Evolutionary conservation across 2,113 vertebrate genomes (phyloP), one percentile per base, ranked within the genome.

Genomic region (Orcinus orca): DNA sequence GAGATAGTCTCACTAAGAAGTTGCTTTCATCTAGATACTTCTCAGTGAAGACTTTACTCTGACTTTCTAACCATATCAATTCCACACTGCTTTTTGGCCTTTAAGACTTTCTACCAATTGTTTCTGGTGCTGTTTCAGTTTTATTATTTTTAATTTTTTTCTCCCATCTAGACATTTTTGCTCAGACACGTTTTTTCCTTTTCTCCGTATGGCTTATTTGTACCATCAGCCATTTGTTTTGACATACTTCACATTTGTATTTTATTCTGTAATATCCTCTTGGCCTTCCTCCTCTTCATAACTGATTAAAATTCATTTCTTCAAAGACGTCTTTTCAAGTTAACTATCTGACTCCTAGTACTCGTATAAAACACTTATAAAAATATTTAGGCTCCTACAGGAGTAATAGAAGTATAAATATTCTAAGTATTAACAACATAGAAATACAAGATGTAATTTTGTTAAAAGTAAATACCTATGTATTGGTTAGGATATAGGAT

Each of bases 281-380:
- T 89, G 41, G 31, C 26, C 41, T 89, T 92, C 74, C 1, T 83
- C 31, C 11, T 90, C 18, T 80, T 95, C 3, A 80, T 76, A 96
- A 58, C 18, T 90, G 53, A 47, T 68, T 38, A 82, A 87, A 91
- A 21, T 81, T 92, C 8, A 60, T 91, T 81, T 86, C 60, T 93
- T 86, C n/a, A 77, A 44, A 96, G 70, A 88, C 4, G 36, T 62
- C 47, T 94, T 96, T 74, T 82, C 67, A 86, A 65, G 33, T 90
- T 67, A 80, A 36, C 41, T n/a, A 2, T 55, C 44, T 91, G 23
- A 76, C 13, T 76, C 2, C 36, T 20, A 50, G 2, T 71, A 47
- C 26, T 96, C 10, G 17, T 68, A 67, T 47, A 92, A 90, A 73
- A 79, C 25, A 74, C 36, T 85, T 38, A 36, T 4, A 63, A 87